Conservation (phyloP, 2,888 invertebrate genomes). For the Pyrgus malvae region DNA sequence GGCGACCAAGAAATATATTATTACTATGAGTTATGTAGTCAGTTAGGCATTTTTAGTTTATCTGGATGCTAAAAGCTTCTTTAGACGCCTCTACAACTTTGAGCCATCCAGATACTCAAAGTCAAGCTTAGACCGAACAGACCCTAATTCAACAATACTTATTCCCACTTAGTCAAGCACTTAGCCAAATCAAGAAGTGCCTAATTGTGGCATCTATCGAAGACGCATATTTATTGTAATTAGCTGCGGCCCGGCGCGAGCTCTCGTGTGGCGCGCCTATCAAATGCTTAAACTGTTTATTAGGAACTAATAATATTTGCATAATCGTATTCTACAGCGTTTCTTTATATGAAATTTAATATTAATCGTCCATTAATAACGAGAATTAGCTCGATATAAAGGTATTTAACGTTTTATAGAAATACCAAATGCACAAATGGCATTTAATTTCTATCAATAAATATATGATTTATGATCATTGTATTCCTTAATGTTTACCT, state of each 20-base stretch:
- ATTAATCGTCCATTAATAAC: conserved; percentile 71
- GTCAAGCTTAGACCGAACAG: too few relatives aligned
- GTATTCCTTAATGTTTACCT: conserved; percentile 41
- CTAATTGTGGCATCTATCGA: not conserved
- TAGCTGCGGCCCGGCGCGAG: conserved; percentile 40
- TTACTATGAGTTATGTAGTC: too few relatives aligned
- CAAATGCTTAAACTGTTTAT: conserved; percentile 73
- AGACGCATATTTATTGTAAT: conserved; percentile 69
- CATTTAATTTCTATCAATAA: conserved; percentile 62
- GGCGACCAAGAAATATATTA: too few relatives aligned
- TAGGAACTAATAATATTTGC: conserved; percentile 79
- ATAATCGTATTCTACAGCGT: conserved; percentile 73
- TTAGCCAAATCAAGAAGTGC: not conserved
- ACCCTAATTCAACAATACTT: too few relatives aligned
- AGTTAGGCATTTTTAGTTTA: too few relatives aligned
- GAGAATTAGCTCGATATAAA: conserved; percentile 69
- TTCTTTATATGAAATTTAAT: conserved; percentile 72
- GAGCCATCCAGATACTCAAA: too few relatives aligned
- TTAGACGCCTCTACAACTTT: too few relatives aligned
- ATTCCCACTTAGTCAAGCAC: too few relatives aligned
- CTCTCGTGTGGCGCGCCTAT: conserved; percentile 63
- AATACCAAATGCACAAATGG: conserved; percentile 60
- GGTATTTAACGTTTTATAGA: conserved; percentile 50
- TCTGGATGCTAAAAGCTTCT: too few relatives aligned
- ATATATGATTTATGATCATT: conserved; percentile 54